Base-by-base conservation (phyloP, 2,888 invertebrate species). In the Heliconius aoede region DNA sequence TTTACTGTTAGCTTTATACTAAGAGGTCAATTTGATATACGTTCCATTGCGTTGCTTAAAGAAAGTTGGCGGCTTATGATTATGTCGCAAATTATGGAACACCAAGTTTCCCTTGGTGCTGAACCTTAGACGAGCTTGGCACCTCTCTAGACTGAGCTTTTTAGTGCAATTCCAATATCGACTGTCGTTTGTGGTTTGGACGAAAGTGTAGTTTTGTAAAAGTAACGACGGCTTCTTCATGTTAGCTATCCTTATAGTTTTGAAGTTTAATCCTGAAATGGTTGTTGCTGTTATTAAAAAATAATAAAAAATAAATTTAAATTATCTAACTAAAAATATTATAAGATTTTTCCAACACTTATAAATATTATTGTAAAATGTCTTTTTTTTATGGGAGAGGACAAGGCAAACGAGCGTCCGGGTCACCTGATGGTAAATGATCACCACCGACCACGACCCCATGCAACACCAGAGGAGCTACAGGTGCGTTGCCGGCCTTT, bases 151-250 rank as follows among this genome's bases (percentile, higher is more conserved):
- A 1, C 78, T 75, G 1, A 36, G 68, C 71, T 89, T 90, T 78
- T 83, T 87, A 51, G 87, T 88, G 74, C 92, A 92, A 74, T 89
- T 86, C 88, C 90, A 89, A 68, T 92, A 91, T 5, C 90, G 82
- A 1, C 71, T 78, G 68, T 89, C 87, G 67, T 82, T 86, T 0
- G 88, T 90, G 0, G 90, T 88, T 78, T 85, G 86, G 7, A 86
- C 81, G 80, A 90, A 91, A 0, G 86, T 89, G 65, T 88, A 82
- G 0, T 82, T 78, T 15, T 84, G 78, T 1, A 87, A 71, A 74
- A 84, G 80, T 13, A 87, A 71, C 24, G 85, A 64, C 0, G 83
- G 84, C 30, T 84, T 86, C 76, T 85, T 88, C 55, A 80, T 80
- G 46, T 83, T 84, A 0, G 80, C 72, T 4, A 85, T 80, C 7